phyloP scores from a whole-genome alignment of 2,888 invertebrate genomes.

The Troides helena region DNA sequence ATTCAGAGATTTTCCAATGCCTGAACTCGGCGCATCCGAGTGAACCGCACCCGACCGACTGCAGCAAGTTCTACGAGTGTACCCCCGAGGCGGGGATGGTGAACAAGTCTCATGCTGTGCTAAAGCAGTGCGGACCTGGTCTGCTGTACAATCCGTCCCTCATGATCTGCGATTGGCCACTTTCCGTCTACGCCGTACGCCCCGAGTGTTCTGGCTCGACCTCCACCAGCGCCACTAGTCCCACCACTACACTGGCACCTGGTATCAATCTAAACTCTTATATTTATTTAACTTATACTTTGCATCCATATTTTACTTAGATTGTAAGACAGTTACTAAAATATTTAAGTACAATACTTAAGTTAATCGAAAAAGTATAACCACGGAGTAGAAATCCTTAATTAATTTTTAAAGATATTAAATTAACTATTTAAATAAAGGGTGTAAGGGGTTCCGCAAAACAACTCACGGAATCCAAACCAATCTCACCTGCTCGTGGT shows the following conservation, averaged over 20 bases:
- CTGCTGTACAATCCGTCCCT: slow-evolving; percentile 84
- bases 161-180: slow-evolving; percentile 84
- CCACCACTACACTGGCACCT: background rate
- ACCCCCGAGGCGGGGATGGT: slow-evolving; percentile 57
- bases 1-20: slow-evolving; percentile 55
- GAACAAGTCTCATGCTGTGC: slow-evolving; percentile 72
- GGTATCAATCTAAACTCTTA: background rate
- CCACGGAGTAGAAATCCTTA: too few relatives aligned
- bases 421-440: too few relatives aligned
- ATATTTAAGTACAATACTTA: too few relatives aligned
- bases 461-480: too few relatives aligned
- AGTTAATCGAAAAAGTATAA: too few relatives aligned
- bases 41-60: slow-evolving; percentile 83
- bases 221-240: slow-evolving; percentile 25
- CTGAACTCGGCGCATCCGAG: slow-evolving; percentile 75
- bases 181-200: slow-evolving; percentile 75
- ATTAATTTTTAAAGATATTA: too few relatives aligned
- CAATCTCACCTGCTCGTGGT: too few relatives aligned
- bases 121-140: slow-evolving; percentile 83
- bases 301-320: too few relatives aligned
- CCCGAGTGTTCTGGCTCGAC: slow-evolving; percentile 77
- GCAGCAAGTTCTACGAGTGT: slow-evolving; percentile 86
- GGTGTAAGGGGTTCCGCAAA: too few relatives aligned
- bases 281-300: too few relatives aligned
- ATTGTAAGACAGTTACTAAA: too few relatives aligned